Conservation (phyloP, 2,888 invertebrate species). For the Spodoptera exigua region DNA sequence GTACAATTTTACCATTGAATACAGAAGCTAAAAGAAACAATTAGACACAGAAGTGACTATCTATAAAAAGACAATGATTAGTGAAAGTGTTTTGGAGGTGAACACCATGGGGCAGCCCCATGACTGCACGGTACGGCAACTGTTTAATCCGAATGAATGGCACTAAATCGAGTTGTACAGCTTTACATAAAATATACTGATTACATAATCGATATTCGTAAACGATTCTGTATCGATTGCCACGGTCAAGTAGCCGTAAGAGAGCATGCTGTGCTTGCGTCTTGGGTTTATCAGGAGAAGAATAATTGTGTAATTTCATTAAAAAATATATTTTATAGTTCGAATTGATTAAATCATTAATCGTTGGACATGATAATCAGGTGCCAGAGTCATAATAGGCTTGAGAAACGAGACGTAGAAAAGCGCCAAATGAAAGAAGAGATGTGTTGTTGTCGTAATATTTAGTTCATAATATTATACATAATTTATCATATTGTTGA, state of each 20-base stretch:
- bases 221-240: too few species aligned
- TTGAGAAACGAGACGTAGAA: too few species aligned
- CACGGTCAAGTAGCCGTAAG: too few species aligned
- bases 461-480: background rate
- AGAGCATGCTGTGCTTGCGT: too few species aligned
- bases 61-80: constrained; percentile 33
- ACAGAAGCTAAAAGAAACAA: constrained; percentile 18
- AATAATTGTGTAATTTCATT: too few species aligned
- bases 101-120: constrained; percentile 31
- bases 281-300: too few species aligned
- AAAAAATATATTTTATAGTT: too few species aligned
- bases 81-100: constrained; percentile 39
- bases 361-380: too few species aligned
- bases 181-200: constrained; percentile 32
- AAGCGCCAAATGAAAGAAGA: too few species aligned
- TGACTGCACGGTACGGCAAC: constrained; percentile 23
- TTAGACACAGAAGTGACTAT: constrained; percentile 7
- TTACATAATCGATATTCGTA: constrained; percentile 1
- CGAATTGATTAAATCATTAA: too few species aligned
- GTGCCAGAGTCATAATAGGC: too few species aligned
- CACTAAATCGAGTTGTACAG: constrained; percentile 21
- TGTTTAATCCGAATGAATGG: constrained; percentile 36
- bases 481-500: constrained; percentile 8
- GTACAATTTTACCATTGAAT: background rate
- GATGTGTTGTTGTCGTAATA: too few species aligned